phyloP scores from a whole-genome alignment of 2,888 invertebrate genomes.

The Gibbula magus region DNA sequence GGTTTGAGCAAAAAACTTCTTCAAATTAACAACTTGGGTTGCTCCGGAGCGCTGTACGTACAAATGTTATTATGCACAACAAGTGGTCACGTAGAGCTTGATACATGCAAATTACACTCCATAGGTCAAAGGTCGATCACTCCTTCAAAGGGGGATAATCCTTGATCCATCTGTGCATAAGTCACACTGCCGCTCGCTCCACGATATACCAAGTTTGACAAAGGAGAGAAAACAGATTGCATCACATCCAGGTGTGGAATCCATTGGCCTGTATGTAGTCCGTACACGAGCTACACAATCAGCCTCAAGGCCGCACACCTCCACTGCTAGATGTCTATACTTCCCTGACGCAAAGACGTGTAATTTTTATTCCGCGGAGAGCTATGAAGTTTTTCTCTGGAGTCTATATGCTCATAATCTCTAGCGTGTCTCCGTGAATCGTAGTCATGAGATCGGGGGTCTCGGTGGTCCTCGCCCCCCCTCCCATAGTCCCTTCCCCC shows the following conservation, averaged over 20 bases:
- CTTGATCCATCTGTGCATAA: not conserved
- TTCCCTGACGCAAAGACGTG: constrained; percentile 63
- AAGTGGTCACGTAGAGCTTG: constrained; percentile 18
- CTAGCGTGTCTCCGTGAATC: constrained; percentile 31
- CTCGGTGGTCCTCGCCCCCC: constrained; percentile 32
- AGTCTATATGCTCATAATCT: constrained; percentile 42
- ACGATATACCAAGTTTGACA: constrained; percentile 12
- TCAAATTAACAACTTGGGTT: constrained; percentile 17
- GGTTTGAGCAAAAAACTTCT: constrained; percentile 13
- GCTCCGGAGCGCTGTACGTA: not conserved
- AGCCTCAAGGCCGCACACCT: not conserved
- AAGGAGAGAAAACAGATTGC: constrained; percentile 12
- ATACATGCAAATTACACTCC: constrained; percentile 15
- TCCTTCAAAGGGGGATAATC: constrained; percentile 9
- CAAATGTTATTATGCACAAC: constrained; percentile 18
- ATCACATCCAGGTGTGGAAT: constrained; percentile 11
- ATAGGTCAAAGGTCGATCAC: constrained; percentile 17
- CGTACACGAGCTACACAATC: not conserved
- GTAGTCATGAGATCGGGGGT: constrained; percentile 43
- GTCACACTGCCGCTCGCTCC: constrained; percentile 17
- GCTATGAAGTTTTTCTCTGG: constrained; percentile 41
- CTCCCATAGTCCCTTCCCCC: constrained; percentile 40
- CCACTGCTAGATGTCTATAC: constrained; percentile 65
- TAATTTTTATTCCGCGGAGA: constrained; percentile 49
- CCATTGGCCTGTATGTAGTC: not conserved